A percentile compares a stretch with the other conserved stretches of the same genome.
These are phyloP conservation scores for Nyleta sp. DNA, from an alignment of 2,888 invertebrate species.

Conservation along the genomic window DNA sequence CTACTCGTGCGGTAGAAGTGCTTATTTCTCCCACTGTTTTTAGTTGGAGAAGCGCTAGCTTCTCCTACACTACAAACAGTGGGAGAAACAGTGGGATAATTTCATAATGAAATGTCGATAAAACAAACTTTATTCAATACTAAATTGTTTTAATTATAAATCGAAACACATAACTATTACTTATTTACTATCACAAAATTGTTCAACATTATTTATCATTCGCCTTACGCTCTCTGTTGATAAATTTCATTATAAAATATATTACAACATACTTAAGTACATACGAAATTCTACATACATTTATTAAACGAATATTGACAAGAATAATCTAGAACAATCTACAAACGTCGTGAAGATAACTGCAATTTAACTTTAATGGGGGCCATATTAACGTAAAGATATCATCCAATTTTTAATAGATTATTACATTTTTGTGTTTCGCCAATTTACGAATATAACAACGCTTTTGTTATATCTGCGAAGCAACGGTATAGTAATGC, in stretches of 20 bases:
- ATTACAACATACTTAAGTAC: constrained; percentile 80
- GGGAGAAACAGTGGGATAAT: no score
- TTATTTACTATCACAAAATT: constrained; percentile 40
- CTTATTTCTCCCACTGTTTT: no score
- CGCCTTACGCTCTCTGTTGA: constrained; percentile 30
- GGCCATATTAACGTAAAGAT: constrained; percentile 12
- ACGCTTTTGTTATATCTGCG: constrained; percentile 70
- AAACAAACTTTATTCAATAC: no score
- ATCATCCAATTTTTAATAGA: constrained; percentile 15
- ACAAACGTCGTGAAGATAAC: no score
- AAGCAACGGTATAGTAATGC: constrained; percentile 75
- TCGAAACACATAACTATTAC: constrained; percentile 25
- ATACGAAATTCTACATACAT: constrained; percentile 77
- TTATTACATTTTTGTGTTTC: constrained; percentile 1
- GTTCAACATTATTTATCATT: constrained; percentile 29
- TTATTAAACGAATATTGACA: constrained; percentile 57
- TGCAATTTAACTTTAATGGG: constrained; percentile 45
- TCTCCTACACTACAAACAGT: no score
- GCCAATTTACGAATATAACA: constrained; percentile 18
- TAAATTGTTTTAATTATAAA: no score
- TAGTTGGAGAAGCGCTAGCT: no score
- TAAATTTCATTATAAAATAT: constrained; percentile 81
- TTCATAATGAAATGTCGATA: no score
- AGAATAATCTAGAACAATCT: no score
- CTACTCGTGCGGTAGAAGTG: no score